Evolutionary conservation across 2,113 vertebrate species (phyloP), one percentile per base, ranked within the genome.

Genomic region (Apus apus): DNA sequence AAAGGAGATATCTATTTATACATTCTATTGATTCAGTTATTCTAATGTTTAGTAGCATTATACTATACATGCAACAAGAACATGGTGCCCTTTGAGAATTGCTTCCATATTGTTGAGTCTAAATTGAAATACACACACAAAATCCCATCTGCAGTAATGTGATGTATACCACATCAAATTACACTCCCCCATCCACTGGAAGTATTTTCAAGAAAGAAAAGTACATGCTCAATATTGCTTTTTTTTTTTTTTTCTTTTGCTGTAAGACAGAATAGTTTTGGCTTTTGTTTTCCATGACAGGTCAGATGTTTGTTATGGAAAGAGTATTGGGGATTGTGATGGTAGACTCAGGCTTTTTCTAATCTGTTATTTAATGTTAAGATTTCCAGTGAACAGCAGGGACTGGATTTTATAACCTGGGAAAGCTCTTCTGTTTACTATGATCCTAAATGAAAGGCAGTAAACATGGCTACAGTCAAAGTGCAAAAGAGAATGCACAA

Each of bases 1-100:
- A 95, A 95, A 96, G 91, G 65, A 96, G 73, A 93, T 91, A 93
- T 84, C 87, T 96, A 96, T 97, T 97, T 97, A 97, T 97, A 97
- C 76, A 95, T 94, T 96, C 94, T 87, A 90, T 94, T 94, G 86
- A 94, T 96, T 96, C 67, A 25, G 65, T 96, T 97, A 95, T 92
- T 97, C 56, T 85, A 89, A 64, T 94, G 81, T 95, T 97, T 95
- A 89, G 76, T 85, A 91, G 86, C 85, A 94, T 95, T 90, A 82
- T 43, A 74, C 34, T 90, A 93, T 51, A 91, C 74, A 45, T 77
- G 60, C 78, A 87, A 91, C 85, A 94, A 96, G 96, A 95, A 92
- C 93, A 94, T 62, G 53, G 22, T 94, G 64, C 57, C 72, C 93
- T 97, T 91, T 90, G 75, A 96, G 89, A 96, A 91, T 84, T 94